Evolutionary conservation across 2,113 vertebrate species (phyloP).

Genomic region (Ictalurus furcatus): DNA sequence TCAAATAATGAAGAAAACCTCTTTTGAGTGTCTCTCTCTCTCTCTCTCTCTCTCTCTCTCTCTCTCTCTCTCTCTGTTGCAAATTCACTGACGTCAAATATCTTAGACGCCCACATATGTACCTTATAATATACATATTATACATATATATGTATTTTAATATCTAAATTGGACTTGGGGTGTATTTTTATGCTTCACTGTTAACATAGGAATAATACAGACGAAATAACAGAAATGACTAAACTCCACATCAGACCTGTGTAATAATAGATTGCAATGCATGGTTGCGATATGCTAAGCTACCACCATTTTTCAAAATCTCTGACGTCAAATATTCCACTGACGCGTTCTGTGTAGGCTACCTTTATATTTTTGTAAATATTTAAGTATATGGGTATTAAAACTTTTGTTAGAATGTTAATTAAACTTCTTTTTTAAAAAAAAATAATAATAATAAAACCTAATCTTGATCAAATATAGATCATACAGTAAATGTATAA

Average conservation of each 20-base stretch:
- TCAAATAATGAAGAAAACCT: not conserved
- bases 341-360: not conserved
- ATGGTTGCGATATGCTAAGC: not conserved
- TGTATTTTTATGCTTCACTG: not conserved
- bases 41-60: constrained; percentile 6
- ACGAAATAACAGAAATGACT: not conserved
- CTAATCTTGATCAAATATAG: not conserved
- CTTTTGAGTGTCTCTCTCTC: not conserved
- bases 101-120: not conserved
- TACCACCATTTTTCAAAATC: not conserved
- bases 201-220: too few relatives aligned
- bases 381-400: not conserved
- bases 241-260: not conserved
- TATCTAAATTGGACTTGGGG: not conserved
- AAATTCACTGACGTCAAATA: not conserved
- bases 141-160: not conserved
- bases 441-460: too few relatives aligned
- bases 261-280: not conserved
- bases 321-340: not conserved
- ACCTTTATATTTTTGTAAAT: not conserved
- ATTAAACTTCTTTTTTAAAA: not conserved
- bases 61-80: not conserved
- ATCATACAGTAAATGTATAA: not conserved
- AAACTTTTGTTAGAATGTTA: not conserved
- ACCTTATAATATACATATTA: not conserved